Conservation (phyloP, 2,888 invertebrate species). For the Peribatodes rhomboidaria region DNA sequence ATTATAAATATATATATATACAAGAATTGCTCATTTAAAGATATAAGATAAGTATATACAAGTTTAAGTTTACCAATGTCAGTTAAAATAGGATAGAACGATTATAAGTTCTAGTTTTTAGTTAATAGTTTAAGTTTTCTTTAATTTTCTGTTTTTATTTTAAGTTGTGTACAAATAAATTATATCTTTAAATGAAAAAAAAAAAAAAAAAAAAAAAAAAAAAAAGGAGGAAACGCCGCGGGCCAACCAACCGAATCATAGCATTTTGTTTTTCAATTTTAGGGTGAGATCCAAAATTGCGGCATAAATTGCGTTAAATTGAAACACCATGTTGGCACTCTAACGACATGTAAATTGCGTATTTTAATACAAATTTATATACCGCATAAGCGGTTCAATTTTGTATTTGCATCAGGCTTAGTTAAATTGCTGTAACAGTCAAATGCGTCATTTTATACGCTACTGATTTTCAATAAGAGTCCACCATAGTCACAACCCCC, state of each 20-base stretch:
- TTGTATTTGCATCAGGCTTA: conserved; percentile 50
- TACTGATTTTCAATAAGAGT: background rate
- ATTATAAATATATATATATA: too few species aligned
- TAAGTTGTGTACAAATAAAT: too few species aligned
- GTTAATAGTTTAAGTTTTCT: too few species aligned
- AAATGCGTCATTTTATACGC: background rate
- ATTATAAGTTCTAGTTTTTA: too few species aligned
- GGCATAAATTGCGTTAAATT: conserved; percentile 20
- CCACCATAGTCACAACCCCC: background rate
- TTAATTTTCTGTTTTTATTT: too few species aligned
- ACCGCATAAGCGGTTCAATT: conserved; percentile 32
- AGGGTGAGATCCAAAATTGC: conserved; percentile 17
- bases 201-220: too few species aligned
- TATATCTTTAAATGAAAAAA: too few species aligned
- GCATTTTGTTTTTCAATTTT: conserved; percentile 24
- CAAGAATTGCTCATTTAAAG: too few species aligned
- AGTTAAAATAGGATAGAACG: too few species aligned
- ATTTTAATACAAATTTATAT: conserved; percentile 23
- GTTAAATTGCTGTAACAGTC: conserved; percentile 43
- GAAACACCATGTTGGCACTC: conserved; percentile 16
- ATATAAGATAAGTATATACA: too few species aligned
- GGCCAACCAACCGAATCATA: background rate
- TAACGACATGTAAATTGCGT: conserved; percentile 23
- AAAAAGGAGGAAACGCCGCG: too few species aligned
- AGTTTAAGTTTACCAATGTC: too few species aligned